These are phyloP conservation scores for Pholis gunnellus DNA, from an alignment of 2,113 vertebrate species.

Conservation along the genomic window DNA sequence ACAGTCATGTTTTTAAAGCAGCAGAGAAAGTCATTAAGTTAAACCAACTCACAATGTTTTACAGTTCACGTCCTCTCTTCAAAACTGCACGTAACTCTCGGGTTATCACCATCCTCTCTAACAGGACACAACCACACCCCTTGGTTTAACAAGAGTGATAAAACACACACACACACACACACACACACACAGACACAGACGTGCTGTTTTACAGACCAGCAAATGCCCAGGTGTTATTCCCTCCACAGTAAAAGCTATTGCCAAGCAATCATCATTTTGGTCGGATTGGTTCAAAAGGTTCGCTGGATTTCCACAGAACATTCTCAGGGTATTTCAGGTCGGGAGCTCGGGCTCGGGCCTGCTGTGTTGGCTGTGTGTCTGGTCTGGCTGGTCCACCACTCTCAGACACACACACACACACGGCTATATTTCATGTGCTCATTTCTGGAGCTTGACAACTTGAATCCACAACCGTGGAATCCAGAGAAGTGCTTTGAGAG, in stretches of 20 bases:
- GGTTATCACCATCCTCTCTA: conserved; percentile 24
- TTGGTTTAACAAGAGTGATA: conserved; percentile 60
- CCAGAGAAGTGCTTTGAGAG: conserved; percentile 56
- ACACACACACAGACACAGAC: conserved; percentile 28
- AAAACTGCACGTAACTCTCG: conserved; percentile 22
- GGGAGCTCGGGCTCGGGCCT: not conserved
- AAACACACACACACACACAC: conserved; percentile 52
- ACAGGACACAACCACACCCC: conserved; percentile 37
- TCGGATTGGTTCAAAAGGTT: conserved; percentile 15
- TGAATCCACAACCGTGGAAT: conserved; percentile 52
- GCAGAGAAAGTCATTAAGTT: not conserved
- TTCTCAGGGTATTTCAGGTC: conserved; percentile 12
- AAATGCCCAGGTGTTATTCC: conserved; percentile 56
- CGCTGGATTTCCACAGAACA: conserved; percentile 19
- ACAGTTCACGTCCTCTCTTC: conserved; percentile 22
- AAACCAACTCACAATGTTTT: not conserved
- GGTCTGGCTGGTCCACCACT: conserved; percentile 36
- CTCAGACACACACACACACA: conserved; percentile 2
- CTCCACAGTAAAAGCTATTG: conserved; percentile 20
- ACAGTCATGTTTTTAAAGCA: not conserved
- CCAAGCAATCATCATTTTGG: not conserved
- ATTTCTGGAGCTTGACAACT: conserved; percentile 61
- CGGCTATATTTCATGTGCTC: conserved; percentile 59
- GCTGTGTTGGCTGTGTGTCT: conserved; percentile 32
- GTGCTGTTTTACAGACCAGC: conserved; percentile 42